A percentile compares a stretch with the other conserved stretches of the same genome.
phyloP scores from a whole-genome alignment of 1,140 invertebrate species.

The Bombus waltoni region DNA sequence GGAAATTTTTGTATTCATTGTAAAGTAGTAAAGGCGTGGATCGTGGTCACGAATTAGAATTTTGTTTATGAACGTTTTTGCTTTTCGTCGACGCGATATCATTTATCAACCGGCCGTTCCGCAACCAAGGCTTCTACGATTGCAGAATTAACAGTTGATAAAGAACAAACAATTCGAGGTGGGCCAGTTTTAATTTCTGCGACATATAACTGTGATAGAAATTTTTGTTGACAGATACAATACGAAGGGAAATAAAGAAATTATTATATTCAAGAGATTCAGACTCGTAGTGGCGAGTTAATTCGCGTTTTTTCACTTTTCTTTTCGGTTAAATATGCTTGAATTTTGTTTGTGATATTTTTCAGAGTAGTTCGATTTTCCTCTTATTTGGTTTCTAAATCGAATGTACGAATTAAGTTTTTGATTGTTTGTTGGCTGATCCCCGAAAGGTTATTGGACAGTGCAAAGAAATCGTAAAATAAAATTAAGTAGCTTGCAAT shows the following conservation, averaged over 20 bases:
- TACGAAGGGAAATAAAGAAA: too few species aligned
- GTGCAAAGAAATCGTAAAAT: not conserved
- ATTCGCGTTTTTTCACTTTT: too few species aligned
- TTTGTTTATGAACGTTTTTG: not conserved
- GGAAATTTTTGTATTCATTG: not conserved
- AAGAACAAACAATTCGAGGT: not conserved
- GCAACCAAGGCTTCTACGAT: not conserved
- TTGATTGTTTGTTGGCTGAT: not conserved
- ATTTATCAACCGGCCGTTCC: not conserved
- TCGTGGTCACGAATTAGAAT: not conserved
- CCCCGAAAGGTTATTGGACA: too few species aligned
- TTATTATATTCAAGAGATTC: too few species aligned
- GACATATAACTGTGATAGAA: accelerated
- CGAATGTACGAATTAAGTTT: not conserved
- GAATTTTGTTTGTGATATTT: not conserved
- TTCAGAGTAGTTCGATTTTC: not conserved
- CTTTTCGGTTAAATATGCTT: not conserved
- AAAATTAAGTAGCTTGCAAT: not conserved
- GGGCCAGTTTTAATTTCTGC: too few species aligned
- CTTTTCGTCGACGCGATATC: not conserved
- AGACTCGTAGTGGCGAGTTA: too few species aligned
- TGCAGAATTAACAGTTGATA: not conserved
- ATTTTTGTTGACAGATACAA: too few species aligned
- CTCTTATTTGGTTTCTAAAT: not conserved
- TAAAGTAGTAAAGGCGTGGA: not conserved